Evolutionary conservation across 2,797 vertebrate species (phyloP).

Genomic region (Pterois miles): DNA sequence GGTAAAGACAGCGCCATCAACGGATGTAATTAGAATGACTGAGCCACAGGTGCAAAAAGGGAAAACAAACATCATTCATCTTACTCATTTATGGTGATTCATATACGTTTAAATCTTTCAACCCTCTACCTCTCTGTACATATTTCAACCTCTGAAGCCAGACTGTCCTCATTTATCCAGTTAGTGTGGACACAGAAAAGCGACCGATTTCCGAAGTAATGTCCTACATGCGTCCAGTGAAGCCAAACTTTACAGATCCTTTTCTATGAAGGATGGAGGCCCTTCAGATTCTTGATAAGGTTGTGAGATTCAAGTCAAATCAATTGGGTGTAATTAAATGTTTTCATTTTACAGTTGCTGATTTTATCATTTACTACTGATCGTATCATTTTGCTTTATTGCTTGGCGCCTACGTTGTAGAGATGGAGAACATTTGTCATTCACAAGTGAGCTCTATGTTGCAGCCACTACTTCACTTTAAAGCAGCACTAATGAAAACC

Average conservation of each 20-base stretch:
- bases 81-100: neutral
- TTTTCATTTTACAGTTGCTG: neutral
- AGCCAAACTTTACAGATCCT: constrained; percentile 2
- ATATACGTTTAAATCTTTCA: neutral
- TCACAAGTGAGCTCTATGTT: neutral
- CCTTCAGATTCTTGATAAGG: neutral
- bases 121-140: neutral
- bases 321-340: neutral
- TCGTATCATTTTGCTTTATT: neutral
- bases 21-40: constrained; percentile 57
- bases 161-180: neutral
- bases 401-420: neutral
- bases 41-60: constrained; percentile 64
- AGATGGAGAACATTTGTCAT: constrained; percentile 1
- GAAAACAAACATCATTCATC: constrained; percentile 44
- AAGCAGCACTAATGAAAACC: neutral
- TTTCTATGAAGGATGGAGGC: neutral
- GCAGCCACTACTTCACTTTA: neutral
- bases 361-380: neutral
- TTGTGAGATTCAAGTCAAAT: neutral
- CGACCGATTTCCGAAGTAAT: neutral
- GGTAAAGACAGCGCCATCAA: constrained; percentile 27
- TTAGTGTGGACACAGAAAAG: neutral
- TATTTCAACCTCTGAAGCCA: neutral
- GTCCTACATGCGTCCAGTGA: neutral